Conservation (phyloP, 2,113 vertebrate genomes). For the Leptobrachium ailaonicum region DNA sequence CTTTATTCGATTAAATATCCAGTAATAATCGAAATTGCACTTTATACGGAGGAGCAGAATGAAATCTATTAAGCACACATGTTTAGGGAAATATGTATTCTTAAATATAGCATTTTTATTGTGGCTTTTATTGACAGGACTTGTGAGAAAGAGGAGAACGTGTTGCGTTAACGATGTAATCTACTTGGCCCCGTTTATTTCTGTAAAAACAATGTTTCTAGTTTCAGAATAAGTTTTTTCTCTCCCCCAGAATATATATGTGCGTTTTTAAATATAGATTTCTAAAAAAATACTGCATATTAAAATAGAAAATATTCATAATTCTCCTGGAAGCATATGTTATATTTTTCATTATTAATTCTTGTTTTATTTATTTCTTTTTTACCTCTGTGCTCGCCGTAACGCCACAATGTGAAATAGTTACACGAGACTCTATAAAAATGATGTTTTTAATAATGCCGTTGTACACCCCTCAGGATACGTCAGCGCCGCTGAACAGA, state of each 20-base stretch:
- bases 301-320: background rate
- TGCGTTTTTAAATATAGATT: background rate
- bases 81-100: conserved; percentile 30
- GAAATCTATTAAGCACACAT: conserved; percentile 68
- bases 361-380: too few species aligned
- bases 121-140: conserved; percentile 29
- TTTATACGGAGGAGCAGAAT: conserved; percentile 67
- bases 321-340: background rate
- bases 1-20: conserved; percentile 74
- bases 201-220: conserved; percentile 6
- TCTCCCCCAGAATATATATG: background rate
- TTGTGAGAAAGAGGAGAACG: conserved; percentile 26
- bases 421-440: too few species aligned
- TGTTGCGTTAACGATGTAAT: conserved; percentile 24
- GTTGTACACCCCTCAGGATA: too few species aligned
- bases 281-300: background rate
- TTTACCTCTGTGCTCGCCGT: too few species aligned
- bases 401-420: too few species aligned
- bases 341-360: too few species aligned
- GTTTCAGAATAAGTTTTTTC: background rate
- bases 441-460: too few species aligned
- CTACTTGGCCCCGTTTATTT: conserved; percentile 6
- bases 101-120: conserved; percentile 20
- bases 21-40: conserved; percentile 69
- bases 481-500: too few species aligned